Evolutionary conservation across 2,113 vertebrate genomes (phyloP), one percentile per base, ranked within the genome.

Genomic region (Misgurnus mizolepis): DNA sequence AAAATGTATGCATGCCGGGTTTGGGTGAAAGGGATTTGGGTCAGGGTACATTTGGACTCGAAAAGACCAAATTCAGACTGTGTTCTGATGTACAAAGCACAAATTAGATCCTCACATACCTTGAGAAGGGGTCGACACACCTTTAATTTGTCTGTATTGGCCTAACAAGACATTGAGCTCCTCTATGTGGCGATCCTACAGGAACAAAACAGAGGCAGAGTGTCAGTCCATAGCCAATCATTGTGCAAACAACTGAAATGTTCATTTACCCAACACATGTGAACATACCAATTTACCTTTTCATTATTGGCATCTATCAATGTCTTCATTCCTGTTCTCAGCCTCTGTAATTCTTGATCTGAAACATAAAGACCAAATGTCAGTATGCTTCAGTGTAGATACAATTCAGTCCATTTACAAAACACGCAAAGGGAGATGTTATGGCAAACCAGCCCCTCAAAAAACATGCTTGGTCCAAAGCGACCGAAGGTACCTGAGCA

Each of bases 241-340:
- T 22, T 22, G 22, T n/a, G 0, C 11, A 67, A 1, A 27, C 11
- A 43, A 15, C 6, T 68, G 4, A 22, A 47, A 10, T 39, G 61
- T 49, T 55, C 4, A 76, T 34, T 12, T 50, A 47, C 1, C 1
- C 45, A 41, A 62, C 5, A 22, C 41, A 62, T 39, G 65, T 7
- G 34, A 18, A n/a, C 27, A 34, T 27, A 4, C 2, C 11, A 8
- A 34, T 17, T 18, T 82, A 98, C 97, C 94, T 99, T 99, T 80
- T 99, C 95, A 73, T 97, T 94, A 76, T 99, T 99, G 70, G 96
- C 95, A 64, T 94, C 91, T 74, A 98, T 75, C 81, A 99, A 84
- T 0, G 95, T 93, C 85, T 98, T 97, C 95, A 98, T 97, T 78
- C 96, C 96, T 67, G 94, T 88, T 90, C 97, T 98, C 88, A 99